Conservation (phyloP, 2,888 invertebrate genomes). For the Heliconius ethilla region DNA sequence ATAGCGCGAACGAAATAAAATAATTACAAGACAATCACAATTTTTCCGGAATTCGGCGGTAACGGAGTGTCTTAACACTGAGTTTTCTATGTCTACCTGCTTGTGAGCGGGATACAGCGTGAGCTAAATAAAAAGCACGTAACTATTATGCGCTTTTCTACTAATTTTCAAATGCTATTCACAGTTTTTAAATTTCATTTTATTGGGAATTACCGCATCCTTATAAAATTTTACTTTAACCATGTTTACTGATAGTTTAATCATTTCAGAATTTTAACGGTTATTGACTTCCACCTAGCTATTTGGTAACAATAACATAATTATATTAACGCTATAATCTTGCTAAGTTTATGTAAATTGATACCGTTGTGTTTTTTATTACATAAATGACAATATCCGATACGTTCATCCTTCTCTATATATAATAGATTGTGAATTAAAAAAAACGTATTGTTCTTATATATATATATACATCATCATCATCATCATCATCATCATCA, state of each 20-base stretch:
- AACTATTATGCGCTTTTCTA: too few relatives aligned
- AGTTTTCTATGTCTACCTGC: not conserved
- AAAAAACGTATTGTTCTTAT: not conserved
- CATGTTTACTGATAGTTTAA: not conserved
- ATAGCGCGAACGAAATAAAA: too few relatives aligned
- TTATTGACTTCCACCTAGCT: not conserved
- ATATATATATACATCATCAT: not conserved
- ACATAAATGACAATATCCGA: not conserved
- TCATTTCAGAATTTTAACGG: too few relatives aligned
- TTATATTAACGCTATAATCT: conserved; percentile 27
- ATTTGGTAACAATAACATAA: conserved; percentile 16
- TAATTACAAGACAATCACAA: too few relatives aligned
- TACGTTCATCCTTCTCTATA: not conserved
- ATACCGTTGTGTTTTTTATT: conserved; percentile 7
- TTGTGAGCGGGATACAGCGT: not conserved
- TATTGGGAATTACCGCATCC: not conserved
- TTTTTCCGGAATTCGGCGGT: not conserved
- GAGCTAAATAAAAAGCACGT: not conserved
- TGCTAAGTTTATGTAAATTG: conserved; percentile 7
- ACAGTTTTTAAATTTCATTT: too few relatives aligned
- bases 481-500: too few relatives aligned
- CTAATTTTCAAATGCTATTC: too few relatives aligned
- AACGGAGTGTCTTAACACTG: not conserved
- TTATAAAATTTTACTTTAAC: not conserved
- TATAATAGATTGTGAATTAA: not conserved